Evolutionary conservation across 2,797 vertebrate genomes (phyloP).

Genomic region (Mus spretus): DNA sequence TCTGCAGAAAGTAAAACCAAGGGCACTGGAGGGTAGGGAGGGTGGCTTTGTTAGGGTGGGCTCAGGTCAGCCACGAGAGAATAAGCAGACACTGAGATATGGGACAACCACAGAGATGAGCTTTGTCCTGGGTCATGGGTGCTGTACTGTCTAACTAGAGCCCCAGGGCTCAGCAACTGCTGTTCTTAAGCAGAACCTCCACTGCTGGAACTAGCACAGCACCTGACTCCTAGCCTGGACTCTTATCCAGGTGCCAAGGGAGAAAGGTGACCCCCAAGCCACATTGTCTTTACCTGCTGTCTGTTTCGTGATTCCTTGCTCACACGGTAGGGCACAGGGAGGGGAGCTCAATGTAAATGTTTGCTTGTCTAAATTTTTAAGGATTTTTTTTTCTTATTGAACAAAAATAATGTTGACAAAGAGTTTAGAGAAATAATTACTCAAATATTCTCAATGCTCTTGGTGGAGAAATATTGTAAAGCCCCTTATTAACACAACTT

Average conservation of each 20-base stretch:
- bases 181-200: not conserved
- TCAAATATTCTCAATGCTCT: conserved; percentile 55
- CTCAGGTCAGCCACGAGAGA: not conserved
- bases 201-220: not conserved
- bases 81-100: not conserved
- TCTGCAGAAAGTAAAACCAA: conserved; percentile 48
- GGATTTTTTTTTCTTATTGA: conserved; percentile 8
- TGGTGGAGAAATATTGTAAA: conserved; percentile 69
- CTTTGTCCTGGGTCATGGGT: not conserved
- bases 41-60: not conserved
- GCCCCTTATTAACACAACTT: conserved; percentile 64
- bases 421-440: conserved; percentile 72
- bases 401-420: conserved; percentile 64
- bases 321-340: not conserved
- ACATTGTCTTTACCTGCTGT: too few relatives aligned
- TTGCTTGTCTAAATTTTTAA: conserved; percentile 66
- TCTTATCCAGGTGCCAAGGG: not conserved
- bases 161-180: not conserved
- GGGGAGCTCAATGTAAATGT: not conserved
- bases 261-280: not conserved
- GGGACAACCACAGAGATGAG: not conserved
- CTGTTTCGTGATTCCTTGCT: not conserved
- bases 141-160: not conserved
- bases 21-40: not conserved
- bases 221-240: not conserved